phyloP scores from a whole-genome alignment of 2,113 vertebrate species.

The Pituophis catenifer region DNA sequence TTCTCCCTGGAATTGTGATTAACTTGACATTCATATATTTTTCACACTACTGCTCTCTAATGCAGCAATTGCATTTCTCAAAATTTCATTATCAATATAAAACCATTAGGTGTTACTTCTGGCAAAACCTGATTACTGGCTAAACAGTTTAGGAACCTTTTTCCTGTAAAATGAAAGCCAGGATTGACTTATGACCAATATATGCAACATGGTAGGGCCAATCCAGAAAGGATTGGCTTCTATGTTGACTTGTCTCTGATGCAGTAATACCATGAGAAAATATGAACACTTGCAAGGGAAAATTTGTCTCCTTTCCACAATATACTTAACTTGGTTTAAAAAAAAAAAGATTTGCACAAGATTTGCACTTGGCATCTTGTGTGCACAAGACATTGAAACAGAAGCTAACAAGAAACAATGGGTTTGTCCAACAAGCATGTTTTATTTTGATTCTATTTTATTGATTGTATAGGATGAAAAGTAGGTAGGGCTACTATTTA shows the following conservation, averaged over 20 bases:
- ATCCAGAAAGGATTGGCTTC: neutral
- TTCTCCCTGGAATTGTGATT: slow-evolving; percentile 51
- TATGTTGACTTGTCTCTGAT: neutral
- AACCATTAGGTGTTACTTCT: slow-evolving; percentile 27
- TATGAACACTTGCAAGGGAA: neutral
- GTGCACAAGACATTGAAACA: neutral
- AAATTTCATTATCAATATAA: slow-evolving; percentile 44
- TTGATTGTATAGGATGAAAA: neutral
- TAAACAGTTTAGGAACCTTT: neutral
- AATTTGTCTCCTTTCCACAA: neutral
- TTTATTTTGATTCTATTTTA: neutral
- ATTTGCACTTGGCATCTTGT: neutral
- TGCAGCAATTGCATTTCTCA: slow-evolving; percentile 50
- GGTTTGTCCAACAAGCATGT: neutral
- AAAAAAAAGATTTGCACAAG: neutral
- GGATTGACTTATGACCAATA: neutral
- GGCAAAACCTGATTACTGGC: slow-evolving; percentile 1
- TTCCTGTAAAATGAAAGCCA: neutral
- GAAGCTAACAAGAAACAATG: neutral
- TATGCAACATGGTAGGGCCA: neutral
- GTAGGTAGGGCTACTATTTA: neutral
- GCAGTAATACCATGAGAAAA: neutral
- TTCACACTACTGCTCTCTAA: slow-evolving; percentile 40
- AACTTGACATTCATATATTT: slow-evolving; percentile 48
- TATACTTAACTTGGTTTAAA: neutral